phyloP scores from a whole-genome alignment of 2,113 vertebrate species.

The Chaetodon trifascialis region DNA sequence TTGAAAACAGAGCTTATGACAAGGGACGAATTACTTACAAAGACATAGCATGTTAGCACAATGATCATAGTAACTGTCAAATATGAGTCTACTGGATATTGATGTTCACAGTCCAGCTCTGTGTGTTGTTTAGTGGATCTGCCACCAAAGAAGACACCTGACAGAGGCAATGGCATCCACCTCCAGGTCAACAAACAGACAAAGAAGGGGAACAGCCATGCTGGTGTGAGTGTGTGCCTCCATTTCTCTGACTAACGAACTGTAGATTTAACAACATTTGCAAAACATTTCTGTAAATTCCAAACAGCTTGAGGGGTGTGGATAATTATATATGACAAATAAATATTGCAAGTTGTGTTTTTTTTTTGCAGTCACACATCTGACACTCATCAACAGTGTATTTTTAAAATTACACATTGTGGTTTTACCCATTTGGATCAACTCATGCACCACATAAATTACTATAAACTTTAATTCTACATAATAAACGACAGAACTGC shows the following conservation, averaged over 20 bases:
- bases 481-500: neutral
- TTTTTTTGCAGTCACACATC: neutral
- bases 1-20: constrained; percentile 16
- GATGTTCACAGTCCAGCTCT: constrained; percentile 12
- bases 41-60: neutral
- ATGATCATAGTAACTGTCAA: neutral
- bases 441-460: neutral
- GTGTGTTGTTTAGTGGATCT: constrained; percentile 58
- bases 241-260: neutral
- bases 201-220: constrained; percentile 38
- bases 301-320: neutral
- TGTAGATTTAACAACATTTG: neutral
- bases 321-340: neutral
- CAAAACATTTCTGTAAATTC: neutral
- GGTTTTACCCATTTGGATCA: neutral
- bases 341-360: neutral
- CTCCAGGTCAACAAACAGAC: constrained; percentile 32
- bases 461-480: neutral
- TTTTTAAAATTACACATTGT: neutral
- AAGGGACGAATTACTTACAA: neutral
- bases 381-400: neutral
- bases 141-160: constrained; percentile 53
- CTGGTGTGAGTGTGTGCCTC: constrained; percentile 51
- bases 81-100: constrained; percentile 5
- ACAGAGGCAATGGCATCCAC: constrained; percentile 14